These are phyloP conservation scores for Casuarius casuarius DNA, from an alignment of 2,113 vertebrate genomes.

Conservation along the genomic window DNA sequence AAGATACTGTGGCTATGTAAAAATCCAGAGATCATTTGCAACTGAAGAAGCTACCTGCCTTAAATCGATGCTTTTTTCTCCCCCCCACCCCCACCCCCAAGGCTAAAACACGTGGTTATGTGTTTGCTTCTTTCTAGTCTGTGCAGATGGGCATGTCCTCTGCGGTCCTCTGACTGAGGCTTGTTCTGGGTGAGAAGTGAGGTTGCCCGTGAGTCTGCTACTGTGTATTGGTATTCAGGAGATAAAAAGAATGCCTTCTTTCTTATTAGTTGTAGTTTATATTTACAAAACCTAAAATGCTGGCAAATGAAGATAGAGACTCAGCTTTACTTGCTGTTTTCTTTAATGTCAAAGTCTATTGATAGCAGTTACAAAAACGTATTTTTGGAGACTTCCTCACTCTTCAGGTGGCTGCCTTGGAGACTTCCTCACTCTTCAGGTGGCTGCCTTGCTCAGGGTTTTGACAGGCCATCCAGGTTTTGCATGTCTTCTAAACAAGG, in stretches of 20 bases:
- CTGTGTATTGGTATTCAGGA: not conserved
- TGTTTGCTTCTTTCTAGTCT: not conserved
- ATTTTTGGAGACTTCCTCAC: not conserved
- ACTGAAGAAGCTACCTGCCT: not conserved
- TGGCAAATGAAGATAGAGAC: not conserved
- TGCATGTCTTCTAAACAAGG: not conserved
- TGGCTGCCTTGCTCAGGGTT: not conserved
- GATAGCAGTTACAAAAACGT: not conserved
- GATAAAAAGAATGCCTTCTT: not conserved
- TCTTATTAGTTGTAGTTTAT: not conserved
- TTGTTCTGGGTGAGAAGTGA: not conserved
- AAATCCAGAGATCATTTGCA: not conserved
- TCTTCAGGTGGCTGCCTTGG: not conserved
- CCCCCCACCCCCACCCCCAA: not conserved
- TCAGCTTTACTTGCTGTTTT: not conserved
- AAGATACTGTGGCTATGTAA: not conserved
- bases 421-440: not conserved
- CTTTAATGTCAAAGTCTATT: not conserved
- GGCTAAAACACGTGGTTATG: not conserved
- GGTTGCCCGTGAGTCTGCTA: not conserved
- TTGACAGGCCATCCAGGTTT: not conserved
- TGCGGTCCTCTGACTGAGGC: not conserved
- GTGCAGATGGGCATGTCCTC: not conserved
- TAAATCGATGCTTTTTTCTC: not conserved
- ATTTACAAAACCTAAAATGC: not conserved